These are phyloP conservation scores for Ridgeia piscesae DNA, from an alignment of 1,140 invertebrate genomes.

Conservation along the genomic window DNA sequence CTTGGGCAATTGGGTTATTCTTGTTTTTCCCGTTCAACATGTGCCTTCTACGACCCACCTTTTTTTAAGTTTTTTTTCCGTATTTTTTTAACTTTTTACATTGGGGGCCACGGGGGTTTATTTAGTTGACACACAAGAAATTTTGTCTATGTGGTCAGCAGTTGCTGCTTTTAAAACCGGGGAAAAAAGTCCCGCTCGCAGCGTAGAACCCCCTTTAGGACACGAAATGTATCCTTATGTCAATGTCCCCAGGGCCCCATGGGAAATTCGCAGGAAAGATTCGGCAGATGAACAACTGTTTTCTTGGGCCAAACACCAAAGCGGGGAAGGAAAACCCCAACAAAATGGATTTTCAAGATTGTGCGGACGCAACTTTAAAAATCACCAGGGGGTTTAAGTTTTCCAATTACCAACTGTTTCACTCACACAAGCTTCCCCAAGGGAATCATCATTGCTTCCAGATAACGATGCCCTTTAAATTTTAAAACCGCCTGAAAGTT, in stretches of 20 bases:
- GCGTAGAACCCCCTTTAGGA: not conserved
- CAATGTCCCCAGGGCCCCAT: not conserved
- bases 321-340: not conserved
- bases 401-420: conserved; percentile 5
- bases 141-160: not conserved
- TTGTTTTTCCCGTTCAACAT: not conserved
- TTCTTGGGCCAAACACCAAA: not conserved
- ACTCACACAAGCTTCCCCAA: not conserved
- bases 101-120: not conserved
- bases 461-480: no score
- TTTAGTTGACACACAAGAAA: no score
- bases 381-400: no score
- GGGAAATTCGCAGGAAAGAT: not conserved
- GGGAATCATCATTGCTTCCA: no score
- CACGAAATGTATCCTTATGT: not conserved
- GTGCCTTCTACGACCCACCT: not conserved
- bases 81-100: not conserved
- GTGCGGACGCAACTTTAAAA: not conserved
- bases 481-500: no score
- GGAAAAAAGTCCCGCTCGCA: not conserved
- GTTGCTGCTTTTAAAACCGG: not conserved
- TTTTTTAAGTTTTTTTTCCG: not conserved
- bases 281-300: not conserved
- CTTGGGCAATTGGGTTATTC: not conserved
- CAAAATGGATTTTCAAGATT: not conserved